Evolutionary conservation across 2,113 vertebrate species (phyloP).

Genomic region (Prietella phreatophila): DNA sequence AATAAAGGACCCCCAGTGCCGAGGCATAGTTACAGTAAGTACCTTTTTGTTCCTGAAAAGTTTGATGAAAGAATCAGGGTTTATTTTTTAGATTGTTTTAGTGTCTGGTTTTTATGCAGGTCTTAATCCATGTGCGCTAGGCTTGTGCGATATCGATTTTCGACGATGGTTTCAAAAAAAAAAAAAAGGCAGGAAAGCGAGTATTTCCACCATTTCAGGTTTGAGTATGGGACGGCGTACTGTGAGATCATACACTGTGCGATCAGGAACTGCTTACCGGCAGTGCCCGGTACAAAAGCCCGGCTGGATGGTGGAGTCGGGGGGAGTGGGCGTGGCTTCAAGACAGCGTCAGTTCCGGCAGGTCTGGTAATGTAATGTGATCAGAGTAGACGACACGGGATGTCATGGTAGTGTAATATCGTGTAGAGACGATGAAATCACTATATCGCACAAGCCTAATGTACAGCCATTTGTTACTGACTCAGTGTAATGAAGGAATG

Average conservation of each 20-base stretch:
- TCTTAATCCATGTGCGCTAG: background rate
- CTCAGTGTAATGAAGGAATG: background rate
- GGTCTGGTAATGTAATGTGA: background rate
- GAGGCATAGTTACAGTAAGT: background rate
- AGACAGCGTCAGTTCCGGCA: background rate
- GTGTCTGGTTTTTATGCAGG: background rate
- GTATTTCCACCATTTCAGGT: background rate
- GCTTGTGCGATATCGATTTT: background rate
- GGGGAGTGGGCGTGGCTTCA: background rate
- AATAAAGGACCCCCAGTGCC: background rate
- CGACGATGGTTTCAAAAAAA: no score
- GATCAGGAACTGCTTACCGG: background rate
- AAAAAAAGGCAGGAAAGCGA: background rate
- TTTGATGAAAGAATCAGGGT: no score
- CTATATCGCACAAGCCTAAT: background rate
- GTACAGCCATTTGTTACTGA: background rate
- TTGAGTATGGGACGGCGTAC: background rate
- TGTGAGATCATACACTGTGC: background rate
- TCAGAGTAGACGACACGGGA: background rate
- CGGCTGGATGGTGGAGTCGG: background rate
- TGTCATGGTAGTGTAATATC: no score
- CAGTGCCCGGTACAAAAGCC: background rate
- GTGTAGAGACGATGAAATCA: background rate
- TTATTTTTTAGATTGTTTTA: background rate
- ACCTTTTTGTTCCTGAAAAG: background rate